Evolutionary conservation across 2,888 invertebrate genomes (phyloP), one percentile per base, ranked within the genome.

Genomic region (Therioaphis trifolii): DNA sequence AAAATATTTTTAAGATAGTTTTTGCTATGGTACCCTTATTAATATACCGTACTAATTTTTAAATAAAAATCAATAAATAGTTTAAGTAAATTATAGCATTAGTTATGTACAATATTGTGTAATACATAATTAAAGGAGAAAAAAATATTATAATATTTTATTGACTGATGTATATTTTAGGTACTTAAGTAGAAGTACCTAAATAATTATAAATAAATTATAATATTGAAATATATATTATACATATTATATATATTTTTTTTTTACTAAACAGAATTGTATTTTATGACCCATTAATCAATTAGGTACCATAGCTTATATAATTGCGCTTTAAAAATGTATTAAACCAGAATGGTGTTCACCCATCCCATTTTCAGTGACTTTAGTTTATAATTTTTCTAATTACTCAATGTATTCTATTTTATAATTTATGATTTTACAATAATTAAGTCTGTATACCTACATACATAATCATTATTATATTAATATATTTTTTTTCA

Each of bases 251-350:
- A 58, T 77, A 40, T 78, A 35, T 74, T 55, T 78, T 55, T 72
- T 82, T 72, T 82, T 55, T 82, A 82, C 71, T 74, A 49, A 82
- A 71, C 72, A 43, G 4, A 61, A 58, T 80, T 74, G 29, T 72
- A 72, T 82, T 72, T 82, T 82, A 82, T 61, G 63, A 58, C 18
- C 49, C 82, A 63, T 72, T 71, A n/a, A 66, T 80, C 35, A 63
- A 63, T 72, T 74, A 74, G 71, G 80, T 80, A 80, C 80, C 80
- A 80, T 82, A 82, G 82, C 82, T 29, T 61, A 27, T 63, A 78
- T 74, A 63, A 82, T 82, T 72, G 29, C 58, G 80, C 71, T 80
- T 80, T 71, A 58, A 79, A 71, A 29, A 46, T 72, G 46, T 82
- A 82, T 61, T 63, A 63, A 74, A 72, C 61, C 82, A 71, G 61